Base-by-base conservation (phyloP, 1,140 invertebrate genomes). In the Sycobia sp. region DNA sequence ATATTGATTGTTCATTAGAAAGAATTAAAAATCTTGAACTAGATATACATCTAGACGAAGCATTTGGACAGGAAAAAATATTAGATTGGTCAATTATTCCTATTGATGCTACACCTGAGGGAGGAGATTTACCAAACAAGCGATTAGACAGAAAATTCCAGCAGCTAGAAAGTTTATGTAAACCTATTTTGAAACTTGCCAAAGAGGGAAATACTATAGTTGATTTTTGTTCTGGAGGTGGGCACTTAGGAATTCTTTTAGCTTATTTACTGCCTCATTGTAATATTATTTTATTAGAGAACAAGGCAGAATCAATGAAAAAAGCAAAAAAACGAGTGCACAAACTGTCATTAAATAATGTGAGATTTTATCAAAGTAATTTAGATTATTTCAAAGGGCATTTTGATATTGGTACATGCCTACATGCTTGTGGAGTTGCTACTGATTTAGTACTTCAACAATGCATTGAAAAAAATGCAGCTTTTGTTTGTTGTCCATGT, bases 371-470 rank as follows among this genome's bases (percentile, higher is more conserved):
- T 74, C 95, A 97, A 78, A 90, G 90, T 71, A 95, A 95, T 81
- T 84, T 94, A 59, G 90, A 93, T 75, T 95, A 95, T 77, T 93
- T 91, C 72, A 84, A 84, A 65, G 90, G 88, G 8, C 70, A 85
- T 46, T 92, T 92, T 82, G 86, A 95, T 68, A 87, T 97, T 65
- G 95, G 95, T 3, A 73, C 68, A 18, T 92, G 91, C 13, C 79
- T 98, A 43, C 96, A 98, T 83, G 95, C 95, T 3, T 98, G 96
- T 82, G 96, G 96, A 14, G 90, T 94, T 11, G 94, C 95, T 4
- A 97, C 94, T 13, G 96, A 98, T 81, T 86, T 97, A 59, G 94
- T 97, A 1, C 82, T 98, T 47, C 86, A 93, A 64, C 90, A 91
- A 68, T 97, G 95, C 76, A 84, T 92, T 3, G 75, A 85, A 22